These are phyloP conservation scores for Thera obeliscata DNA, from an alignment of 2,888 invertebrate species.

Conservation along the genomic window DNA sequence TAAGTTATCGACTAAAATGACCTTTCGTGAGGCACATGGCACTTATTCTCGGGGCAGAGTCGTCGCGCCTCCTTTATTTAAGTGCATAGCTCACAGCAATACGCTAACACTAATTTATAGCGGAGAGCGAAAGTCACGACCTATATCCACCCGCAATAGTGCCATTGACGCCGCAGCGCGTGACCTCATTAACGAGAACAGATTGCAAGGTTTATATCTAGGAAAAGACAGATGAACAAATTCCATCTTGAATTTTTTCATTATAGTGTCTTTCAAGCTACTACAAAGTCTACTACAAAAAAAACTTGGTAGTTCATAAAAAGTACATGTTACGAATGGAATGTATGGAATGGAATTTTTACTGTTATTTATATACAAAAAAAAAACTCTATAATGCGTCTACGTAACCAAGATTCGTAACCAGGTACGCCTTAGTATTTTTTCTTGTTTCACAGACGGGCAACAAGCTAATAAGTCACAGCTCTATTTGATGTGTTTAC, in stretches of 20 bases:
- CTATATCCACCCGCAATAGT: constrained; percentile 31
- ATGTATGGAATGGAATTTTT: no score
- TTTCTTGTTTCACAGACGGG: no score
- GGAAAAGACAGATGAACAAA: constrained; percentile 8
- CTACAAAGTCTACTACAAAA: not conserved
- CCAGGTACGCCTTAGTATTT: no score
- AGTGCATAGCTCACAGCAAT: constrained; percentile 4
- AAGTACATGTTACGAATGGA: no score
- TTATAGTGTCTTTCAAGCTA: not conserved
- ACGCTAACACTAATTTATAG: constrained; percentile 21
- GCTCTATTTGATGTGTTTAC: no score
- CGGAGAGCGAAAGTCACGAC: constrained; percentile 26
- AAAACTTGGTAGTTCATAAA: not conserved
- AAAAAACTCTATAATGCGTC: no score
- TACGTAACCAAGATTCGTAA: no score
- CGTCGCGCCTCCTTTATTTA: not conserved
- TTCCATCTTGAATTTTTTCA: not conserved
- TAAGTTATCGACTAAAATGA: not conserved
- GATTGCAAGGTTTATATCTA: constrained; percentile 23
- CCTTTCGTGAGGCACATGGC: not conserved
- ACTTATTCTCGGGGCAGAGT: not conserved
- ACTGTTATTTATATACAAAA: no score
- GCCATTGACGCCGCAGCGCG: constrained; percentile 26
- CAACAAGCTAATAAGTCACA: no score
- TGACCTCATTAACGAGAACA: constrained; percentile 30